phyloP scores from a whole-genome alignment of 2,797 vertebrate genomes.

The Brachymystax lenok region DNA sequence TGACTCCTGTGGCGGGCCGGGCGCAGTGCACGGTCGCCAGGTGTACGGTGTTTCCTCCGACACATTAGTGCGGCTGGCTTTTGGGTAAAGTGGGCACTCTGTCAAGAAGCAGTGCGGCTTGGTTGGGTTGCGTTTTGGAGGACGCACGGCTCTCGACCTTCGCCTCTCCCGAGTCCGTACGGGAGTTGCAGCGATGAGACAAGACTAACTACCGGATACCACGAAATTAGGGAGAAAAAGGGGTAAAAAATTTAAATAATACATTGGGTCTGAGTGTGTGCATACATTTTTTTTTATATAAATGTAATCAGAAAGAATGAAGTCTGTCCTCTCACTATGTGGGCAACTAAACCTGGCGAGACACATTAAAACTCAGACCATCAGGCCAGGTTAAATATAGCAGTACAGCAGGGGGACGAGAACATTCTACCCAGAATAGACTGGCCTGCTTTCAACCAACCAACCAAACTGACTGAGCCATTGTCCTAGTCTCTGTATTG shows the following conservation, averaged over 20 bases:
- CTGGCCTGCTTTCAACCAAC: constrained; percentile 45
- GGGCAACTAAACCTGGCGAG: constrained; percentile 42
- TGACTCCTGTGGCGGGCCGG: no score
- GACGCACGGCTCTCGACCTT: no score
- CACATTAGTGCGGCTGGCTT: no score
- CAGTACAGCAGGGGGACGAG: constrained; percentile 59
- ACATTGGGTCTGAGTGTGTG: not conserved
- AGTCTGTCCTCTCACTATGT: constrained; percentile 30
- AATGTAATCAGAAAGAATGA: constrained; percentile 36
- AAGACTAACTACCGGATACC: no score
- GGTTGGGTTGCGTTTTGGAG: not conserved
- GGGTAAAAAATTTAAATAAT: not conserved
- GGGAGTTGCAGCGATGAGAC: no score
- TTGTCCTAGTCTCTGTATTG: constrained; percentile 8
- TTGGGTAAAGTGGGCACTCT: not conserved
- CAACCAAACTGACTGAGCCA: constrained; percentile 25
- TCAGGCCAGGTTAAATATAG: constrained; percentile 73
- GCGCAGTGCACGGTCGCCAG: no score
- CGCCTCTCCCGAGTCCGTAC: no score
- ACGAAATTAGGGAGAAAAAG: no score
- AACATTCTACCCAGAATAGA: constrained; percentile 36
- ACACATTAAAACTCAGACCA: constrained; percentile 65
- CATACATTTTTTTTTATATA: not conserved
- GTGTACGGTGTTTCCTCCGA: no score
- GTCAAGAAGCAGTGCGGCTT: not conserved